A percentile compares a stretch with the other conserved stretches of the same genome.
These are phyloP conservation scores for Isaurus tuberculatus DNA, from an alignment of 92 coral and sea anemone species.

Conservation along the genomic window DNA sequence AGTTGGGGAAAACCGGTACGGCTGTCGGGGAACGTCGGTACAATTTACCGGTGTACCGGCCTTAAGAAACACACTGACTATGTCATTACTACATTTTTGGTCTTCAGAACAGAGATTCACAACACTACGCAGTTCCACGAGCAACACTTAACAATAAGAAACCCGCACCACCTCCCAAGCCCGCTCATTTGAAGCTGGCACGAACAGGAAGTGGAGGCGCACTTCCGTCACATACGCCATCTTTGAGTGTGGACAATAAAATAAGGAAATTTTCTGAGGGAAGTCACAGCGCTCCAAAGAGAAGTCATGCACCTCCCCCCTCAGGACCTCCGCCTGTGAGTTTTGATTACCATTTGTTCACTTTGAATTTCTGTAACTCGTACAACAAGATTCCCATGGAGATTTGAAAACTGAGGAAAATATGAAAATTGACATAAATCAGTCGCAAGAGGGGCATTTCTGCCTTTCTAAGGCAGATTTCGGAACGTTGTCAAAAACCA, in stretches of 20 bases:
- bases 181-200: conserved; percentile 77
- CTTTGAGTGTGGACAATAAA: conserved; percentile 43
- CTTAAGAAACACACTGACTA: too few relatives aligned
- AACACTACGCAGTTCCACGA: conserved; percentile 84
- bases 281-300: conserved; percentile 36
- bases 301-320: conserved; percentile 75
- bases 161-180: conserved; percentile 90
- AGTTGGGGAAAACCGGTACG: too few relatives aligned
- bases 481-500: too few relatives aligned
- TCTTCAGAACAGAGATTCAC: conserved; percentile 27
- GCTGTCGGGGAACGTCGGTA: too few relatives aligned
- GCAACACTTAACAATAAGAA: conserved; percentile 62
- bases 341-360: neutral
- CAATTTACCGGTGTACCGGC: too few relatives aligned
- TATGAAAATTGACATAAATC: too few relatives aligned
- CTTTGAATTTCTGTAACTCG: neutral
- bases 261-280: conserved; percentile 72
- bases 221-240: conserved; percentile 18
- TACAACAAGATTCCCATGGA: too few relatives aligned
- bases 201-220: conserved; percentile 58
- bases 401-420: too few relatives aligned
- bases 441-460: too few relatives aligned
- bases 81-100: neutral
- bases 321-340: conserved; percentile 84
- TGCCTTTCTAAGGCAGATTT: too few relatives aligned